A percentile compares a stretch with the other conserved stretches of the same genome.
phyloP scores from a whole-genome alignment of 2,888 invertebrate genomes.

The Bombylius major region DNA sequence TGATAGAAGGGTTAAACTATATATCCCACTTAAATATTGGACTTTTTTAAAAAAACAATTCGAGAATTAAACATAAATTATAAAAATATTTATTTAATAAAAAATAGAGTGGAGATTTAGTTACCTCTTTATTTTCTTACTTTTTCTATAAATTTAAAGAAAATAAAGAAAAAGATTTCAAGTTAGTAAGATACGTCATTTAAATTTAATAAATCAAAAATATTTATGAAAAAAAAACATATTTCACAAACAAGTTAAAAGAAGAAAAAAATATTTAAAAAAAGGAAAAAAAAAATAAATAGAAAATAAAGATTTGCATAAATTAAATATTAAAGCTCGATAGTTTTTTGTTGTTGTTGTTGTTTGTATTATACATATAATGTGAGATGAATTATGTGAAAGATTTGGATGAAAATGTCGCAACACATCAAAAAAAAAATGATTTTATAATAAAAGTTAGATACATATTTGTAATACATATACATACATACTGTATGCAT shows the following conservation, averaged over 20 bases:
- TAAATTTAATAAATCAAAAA: neutral
- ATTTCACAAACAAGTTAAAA: neutral
- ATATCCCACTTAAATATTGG: too few relatives aligned
- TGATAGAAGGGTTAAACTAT: too few relatives aligned
- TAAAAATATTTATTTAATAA: too few relatives aligned
- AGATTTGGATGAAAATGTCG: slow-evolving; percentile 1
- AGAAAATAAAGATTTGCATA: slow-evolving; percentile 1
- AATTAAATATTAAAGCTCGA: neutral
- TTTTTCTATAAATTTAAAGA: too few relatives aligned
- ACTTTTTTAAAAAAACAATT: too few relatives aligned
- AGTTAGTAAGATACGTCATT: neutral
- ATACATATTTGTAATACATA: neutral
- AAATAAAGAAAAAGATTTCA: too few relatives aligned
- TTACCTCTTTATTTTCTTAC: too few relatives aligned
- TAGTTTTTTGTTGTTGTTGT: neutral
- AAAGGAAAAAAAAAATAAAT: neutral
- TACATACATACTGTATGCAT: neutral
- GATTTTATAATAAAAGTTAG: neutral
- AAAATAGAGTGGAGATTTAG: too few relatives aligned
- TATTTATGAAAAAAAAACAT: neutral
- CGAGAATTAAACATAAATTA: too few relatives aligned
- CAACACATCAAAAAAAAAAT: neutral
- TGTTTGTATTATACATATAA: too few relatives aligned
- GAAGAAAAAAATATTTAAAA: neutral
- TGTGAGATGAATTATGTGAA: slow-evolving; percentile 7